phyloP scores from a whole-genome alignment of 2,113 vertebrate genomes.

The Noctilio leporinus region DNA sequence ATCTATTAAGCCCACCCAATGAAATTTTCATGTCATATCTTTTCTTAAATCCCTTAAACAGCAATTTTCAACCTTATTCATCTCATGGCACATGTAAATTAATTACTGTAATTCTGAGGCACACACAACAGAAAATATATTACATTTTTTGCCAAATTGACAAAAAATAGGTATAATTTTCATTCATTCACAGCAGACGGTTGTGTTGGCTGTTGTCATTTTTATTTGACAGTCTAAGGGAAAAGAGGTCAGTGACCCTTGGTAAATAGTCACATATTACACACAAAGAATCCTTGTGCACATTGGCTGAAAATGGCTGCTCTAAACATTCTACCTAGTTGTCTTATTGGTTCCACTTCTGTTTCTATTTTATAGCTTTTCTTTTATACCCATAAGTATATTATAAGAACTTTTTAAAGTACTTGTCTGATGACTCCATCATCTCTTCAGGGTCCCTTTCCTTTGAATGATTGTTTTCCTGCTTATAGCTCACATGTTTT shows the following conservation, averaged over 20 bases:
- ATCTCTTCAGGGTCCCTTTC: neutral
- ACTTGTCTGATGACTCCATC: neutral
- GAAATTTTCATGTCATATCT: neutral
- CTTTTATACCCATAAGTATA: neutral
- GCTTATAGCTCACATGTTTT: neutral
- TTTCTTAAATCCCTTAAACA: neutral
- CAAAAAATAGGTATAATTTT: neutral
- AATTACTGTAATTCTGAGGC: neutral
- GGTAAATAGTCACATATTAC: no score
- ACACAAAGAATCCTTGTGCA: no score
- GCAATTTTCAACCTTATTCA: neutral
- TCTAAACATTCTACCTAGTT: neutral
- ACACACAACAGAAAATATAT: neutral
- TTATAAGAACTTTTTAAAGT: neutral
- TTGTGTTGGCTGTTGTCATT: neutral
- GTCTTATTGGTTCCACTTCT: neutral
- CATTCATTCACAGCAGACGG: neutral
- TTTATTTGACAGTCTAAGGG: neutral
- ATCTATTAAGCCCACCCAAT: neutral
- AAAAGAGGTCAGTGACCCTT: no score
- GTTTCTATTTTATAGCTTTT: neutral
- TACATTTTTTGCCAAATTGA: neutral
- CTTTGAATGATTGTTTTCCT: neutral
- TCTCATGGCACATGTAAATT: neutral
- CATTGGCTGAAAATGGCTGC: neutral